Evolutionary conservation across 30 jellyfish, hydroid and myxozoan genomes (phyloP).

Genomic region (Aurelia sp.): DNA sequence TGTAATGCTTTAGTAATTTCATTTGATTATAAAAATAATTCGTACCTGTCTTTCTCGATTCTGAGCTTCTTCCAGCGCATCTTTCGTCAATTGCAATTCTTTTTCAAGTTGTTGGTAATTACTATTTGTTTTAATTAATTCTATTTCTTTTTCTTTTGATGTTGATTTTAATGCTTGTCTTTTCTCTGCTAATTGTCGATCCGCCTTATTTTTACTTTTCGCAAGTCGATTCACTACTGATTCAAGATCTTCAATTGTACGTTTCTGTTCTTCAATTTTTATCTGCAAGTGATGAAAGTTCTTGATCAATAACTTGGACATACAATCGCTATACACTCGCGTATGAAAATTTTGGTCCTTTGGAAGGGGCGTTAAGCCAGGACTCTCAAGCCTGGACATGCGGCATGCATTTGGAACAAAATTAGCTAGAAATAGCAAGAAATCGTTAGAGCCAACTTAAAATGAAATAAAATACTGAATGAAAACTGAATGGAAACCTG

Average conservation of each 20-base stretch:
- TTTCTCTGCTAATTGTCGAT: conserved; percentile 53
- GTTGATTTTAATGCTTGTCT: conserved; percentile 51
- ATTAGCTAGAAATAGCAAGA: too few relatives aligned
- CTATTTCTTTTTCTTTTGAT: conserved; percentile 28
- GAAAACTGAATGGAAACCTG: too few relatives aligned
- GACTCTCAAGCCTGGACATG: too few relatives aligned
- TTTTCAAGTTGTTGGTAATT: conserved; percentile 49
- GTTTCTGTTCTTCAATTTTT: conserved; percentile 58
- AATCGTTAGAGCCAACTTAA: too few relatives aligned
- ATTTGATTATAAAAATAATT: not conserved
- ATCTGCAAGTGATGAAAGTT: conserved; percentile 9
- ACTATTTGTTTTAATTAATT: not conserved
- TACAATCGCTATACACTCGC: too few relatives aligned
- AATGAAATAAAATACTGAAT: too few relatives aligned
- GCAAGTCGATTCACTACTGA: conserved; percentile 70
- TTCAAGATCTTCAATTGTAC: conserved; percentile 66
- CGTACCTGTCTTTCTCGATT: conserved; percentile 79
- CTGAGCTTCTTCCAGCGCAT: conserved; percentile 48
- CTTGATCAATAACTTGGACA: too few relatives aligned
- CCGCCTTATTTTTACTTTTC: conserved; percentile 65
- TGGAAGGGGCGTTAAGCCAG: too few relatives aligned
- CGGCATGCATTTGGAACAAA: too few relatives aligned
- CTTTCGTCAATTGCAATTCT: conserved; percentile 54
- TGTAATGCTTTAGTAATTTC: not conserved
- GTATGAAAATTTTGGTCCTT: too few relatives aligned